Evolutionary conservation across 2,113 vertebrate genomes (phyloP), one percentile per base, ranked within the genome.

Genomic region (Microtus montanus): DNA sequence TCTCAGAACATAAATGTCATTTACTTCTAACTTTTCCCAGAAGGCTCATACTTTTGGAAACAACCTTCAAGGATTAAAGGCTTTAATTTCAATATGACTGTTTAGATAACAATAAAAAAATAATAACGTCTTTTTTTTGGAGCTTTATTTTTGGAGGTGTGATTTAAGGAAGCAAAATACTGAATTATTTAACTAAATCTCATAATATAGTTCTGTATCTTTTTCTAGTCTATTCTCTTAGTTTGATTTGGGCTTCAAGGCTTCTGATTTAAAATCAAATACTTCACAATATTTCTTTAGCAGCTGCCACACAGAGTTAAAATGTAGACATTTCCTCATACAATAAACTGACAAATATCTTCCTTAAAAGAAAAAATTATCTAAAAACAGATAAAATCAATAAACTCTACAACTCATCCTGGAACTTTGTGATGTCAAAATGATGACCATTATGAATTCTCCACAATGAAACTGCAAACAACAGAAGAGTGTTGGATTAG

Each of bases 41-140:
- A 49, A 38, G 13, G 66, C n/a, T 41, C 84, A 91, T 82, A 74
- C 49, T 61, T 90, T 88, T 74, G 13, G n/a, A 17, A 33, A 12
- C 2, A 93, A 30, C 7, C 7, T 4, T 92, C 2, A 38, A 70
- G 35, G 15, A 0, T 63, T 77, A 61, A 82, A 71, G 12, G 15
- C 82, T 28, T 93, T 15, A 85, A 82, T 84, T 92, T 87, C 89
- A 92, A 86, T 41, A 78, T 41, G 26, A 83, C 74, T 38, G 54
- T 66, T 49, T 19, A 77, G 22, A 26, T 6, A 79, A 70, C 2
- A 5, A 24, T 61, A 88, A 92, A 22, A 80, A 80, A 19, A 5
- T 17, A 61, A 15, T 28, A 41, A 17, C 6, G 6, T 58, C 2
- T 7, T 33, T 47, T 63, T 63, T 83, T 64, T 95, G n/a, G 75